Evolutionary conservation across 2,888 invertebrate species (phyloP).

Genomic region (Scaptomyza caliginosa): DNA sequence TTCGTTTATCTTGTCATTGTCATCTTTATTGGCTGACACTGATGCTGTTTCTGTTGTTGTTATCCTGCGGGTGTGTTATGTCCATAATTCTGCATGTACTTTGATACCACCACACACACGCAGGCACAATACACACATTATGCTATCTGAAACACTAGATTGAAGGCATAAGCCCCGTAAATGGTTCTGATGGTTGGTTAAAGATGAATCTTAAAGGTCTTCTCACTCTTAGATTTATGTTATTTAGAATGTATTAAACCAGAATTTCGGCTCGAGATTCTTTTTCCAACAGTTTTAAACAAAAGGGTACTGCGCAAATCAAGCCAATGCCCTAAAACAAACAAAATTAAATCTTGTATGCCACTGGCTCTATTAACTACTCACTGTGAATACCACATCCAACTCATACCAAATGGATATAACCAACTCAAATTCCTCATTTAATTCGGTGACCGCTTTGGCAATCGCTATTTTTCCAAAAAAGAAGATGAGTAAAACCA

Average conservation of each 20-base stretch:
- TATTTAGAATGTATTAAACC: not conserved
- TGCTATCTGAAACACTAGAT: slow-evolving; percentile 38
- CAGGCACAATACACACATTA: slow-evolving; percentile 18
- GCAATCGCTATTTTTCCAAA: slow-evolving; percentile 27
- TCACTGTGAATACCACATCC: slow-evolving; percentile 20
- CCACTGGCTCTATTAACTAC: not conserved
- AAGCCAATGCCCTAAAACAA: slow-evolving; percentile 21
- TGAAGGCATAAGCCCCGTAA: slow-evolving; percentile 24
- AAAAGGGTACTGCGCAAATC: slow-evolving; percentile 8
- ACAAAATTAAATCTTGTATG: not conserved
- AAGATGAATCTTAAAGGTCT: not conserved
- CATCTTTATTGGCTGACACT: slow-evolving; percentile 69
- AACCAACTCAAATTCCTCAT: not conserved
- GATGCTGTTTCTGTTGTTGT: slow-evolving; percentile 21
- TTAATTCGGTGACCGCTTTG: not conserved
- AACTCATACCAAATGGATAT: slow-evolving; percentile 22
- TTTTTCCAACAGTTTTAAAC: slow-evolving; percentile 21
- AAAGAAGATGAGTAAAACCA: slow-evolving; percentile 19
- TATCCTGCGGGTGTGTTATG: slow-evolving; percentile 56
- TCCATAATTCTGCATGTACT: slow-evolving; percentile 70
- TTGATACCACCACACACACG: slow-evolving; percentile 59
- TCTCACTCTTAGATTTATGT: not conserved
- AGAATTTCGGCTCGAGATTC: not conserved
- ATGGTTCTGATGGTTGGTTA: slow-evolving; percentile 12
- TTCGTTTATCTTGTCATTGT: slow-evolving; percentile 66